A percentile compares a stretch with the other conserved stretches of the same genome.
Conservation (phyloP, 2,113 vertebrate genomes). For the Turdus rufiventris region DNA sequence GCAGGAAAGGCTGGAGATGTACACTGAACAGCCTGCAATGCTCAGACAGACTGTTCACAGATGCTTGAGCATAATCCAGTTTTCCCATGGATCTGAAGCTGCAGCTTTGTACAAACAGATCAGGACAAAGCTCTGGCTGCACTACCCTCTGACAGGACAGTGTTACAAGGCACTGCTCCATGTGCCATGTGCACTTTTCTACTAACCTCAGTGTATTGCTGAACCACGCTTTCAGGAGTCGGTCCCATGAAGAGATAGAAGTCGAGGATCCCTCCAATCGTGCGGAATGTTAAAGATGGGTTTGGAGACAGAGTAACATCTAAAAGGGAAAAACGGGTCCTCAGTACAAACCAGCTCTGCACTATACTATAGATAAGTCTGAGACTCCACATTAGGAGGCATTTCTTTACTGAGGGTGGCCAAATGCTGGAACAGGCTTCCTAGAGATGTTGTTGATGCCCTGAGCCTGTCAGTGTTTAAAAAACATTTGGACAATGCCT, state of each 20-base stretch:
- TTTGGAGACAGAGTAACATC: conserved; percentile 51
- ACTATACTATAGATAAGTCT: accelerated
- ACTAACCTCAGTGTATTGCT: conserved; percentile 80
- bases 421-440: not conserved
- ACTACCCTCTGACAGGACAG: not conserved
- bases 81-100: not conserved
- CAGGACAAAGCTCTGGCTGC: not conserved
- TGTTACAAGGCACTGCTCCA: accelerated
- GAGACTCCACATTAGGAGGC: not conserved
- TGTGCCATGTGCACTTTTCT: not conserved
- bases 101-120: accelerated
- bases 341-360: not conserved
- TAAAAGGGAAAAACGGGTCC: not conserved
- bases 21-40: not conserved
- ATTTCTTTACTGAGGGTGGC: not conserved
- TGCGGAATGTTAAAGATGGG: conserved; percentile 57
- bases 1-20: not conserved
- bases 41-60: not conserved
- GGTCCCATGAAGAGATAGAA: conserved; percentile 84
- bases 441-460: not conserved
- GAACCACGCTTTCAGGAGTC: conserved; percentile 80
- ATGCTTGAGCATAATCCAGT: accelerated
- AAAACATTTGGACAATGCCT: not conserved
- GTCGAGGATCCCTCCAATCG: conserved; percentile 63
- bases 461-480: not conserved